Evolutionary conservation across 2,888 invertebrate genomes (phyloP).

Genomic region (Dicranocentrus wangi): DNA sequence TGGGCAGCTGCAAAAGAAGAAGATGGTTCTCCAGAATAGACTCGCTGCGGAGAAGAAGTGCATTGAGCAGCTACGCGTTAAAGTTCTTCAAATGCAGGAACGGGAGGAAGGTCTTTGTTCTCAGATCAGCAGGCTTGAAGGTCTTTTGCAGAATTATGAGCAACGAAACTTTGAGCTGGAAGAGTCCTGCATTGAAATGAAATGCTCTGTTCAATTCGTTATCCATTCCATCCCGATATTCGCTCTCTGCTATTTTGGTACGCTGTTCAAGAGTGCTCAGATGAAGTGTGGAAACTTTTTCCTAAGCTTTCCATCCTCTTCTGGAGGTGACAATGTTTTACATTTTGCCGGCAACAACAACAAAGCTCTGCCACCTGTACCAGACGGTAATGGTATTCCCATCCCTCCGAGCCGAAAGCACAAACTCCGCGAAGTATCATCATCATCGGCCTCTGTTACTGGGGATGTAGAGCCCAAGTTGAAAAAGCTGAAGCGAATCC

Average conservation of each 20-base stretch:
- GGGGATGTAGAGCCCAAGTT: conserved; percentile 65
- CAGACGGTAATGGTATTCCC: conserved; percentile 22
- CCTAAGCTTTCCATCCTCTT: conserved; percentile 33
- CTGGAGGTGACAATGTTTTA: conserved; percentile 28
- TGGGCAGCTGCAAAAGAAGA: conserved; percentile 74
- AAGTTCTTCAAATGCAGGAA: conserved; percentile 70
- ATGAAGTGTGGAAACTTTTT: conserved; percentile 28
- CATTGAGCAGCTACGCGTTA: conserved; percentile 70
- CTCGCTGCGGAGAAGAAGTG: conserved; percentile 71
- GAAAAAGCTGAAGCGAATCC: conserved; percentile 61
- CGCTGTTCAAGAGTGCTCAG: conserved; percentile 56
- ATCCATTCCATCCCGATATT: conserved; percentile 81
- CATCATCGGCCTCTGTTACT: not conserved
- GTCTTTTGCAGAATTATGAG: conserved; percentile 78
- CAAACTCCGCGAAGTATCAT: conserved; percentile 40
- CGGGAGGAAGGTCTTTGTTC: conserved; percentile 74
- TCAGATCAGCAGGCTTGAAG: conserved; percentile 77
- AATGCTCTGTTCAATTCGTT: conserved; percentile 78
- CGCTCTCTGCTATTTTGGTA: conserved; percentile 79
- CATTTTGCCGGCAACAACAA: conserved; percentile 11
- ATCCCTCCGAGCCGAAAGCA: conserved; percentile 49
- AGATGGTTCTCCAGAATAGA: conserved; percentile 74
- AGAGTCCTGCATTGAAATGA: conserved; percentile 78
- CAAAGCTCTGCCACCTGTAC: conserved; percentile 41
- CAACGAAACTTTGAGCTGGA: conserved; percentile 77